Percentiles rank a stretch among this genome's conserved stretches.
These are phyloP conservation scores for Perithous albicinctus DNA, from an alignment of 2,888 invertebrate species.

Conservation along the genomic window DNA sequence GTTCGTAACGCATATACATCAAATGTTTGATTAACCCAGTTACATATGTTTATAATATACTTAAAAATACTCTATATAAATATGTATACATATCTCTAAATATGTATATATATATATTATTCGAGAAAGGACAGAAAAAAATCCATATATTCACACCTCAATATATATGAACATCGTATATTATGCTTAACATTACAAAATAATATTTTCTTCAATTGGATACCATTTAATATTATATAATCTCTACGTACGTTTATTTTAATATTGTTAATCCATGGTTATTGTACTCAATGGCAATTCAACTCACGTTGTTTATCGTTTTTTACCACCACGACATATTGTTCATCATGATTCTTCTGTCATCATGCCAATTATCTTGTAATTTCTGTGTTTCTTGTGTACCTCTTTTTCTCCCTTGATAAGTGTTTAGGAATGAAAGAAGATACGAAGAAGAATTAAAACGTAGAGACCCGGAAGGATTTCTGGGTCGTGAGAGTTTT, in stretches of 20 bases:
- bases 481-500: slow-evolving; percentile 41
- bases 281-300: slow-evolving; percentile 65
- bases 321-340: slow-evolving; percentile 51
- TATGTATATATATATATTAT: slow-evolving; percentile 67
- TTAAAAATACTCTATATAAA: slow-evolving; percentile 66
- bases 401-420: slow-evolving; percentile 68
- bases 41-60: slow-evolving; percentile 74
- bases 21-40: slow-evolving; percentile 79
- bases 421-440: slow-evolving; percentile 79
- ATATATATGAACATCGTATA: slow-evolving; percentile 50
- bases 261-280: slow-evolving; percentile 73
- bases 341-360: slow-evolving; percentile 52
- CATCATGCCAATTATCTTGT: slow-evolving; percentile 71
- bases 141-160: slow-evolving; percentile 54
- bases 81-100: slow-evolving; percentile 63
- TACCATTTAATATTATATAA: slow-evolving; percentile 63
- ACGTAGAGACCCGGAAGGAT: slow-evolving; percentile 52
- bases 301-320: slow-evolving; percentile 51
- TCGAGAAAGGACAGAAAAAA: slow-evolving; percentile 59
- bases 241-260: slow-evolving; percentile 65
- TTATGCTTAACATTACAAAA: slow-evolving; percentile 70
- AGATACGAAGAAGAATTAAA: slow-evolving; percentile 37
- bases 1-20: slow-evolving; percentile 83
- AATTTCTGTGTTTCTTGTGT: slow-evolving; percentile 75
- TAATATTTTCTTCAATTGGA: slow-evolving; percentile 69